These are phyloP conservation scores for Stomatorhinus ivindoensis DNA, from an alignment of 2,113 vertebrate genomes.

Conservation along the genomic window DNA sequence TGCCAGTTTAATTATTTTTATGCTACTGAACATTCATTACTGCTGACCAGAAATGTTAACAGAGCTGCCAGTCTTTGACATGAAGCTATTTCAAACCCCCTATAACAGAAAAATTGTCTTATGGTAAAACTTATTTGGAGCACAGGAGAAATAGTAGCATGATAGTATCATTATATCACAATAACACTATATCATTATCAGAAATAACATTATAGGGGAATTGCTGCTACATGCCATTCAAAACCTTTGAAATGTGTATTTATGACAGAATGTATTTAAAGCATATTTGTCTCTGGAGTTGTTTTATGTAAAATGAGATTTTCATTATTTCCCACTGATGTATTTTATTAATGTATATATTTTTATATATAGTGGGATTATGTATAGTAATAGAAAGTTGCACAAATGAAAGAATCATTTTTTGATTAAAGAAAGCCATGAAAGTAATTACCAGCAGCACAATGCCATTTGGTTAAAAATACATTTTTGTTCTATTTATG, in stretches of 20 bases:
- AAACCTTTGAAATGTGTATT: background rate
- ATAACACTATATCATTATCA: no score
- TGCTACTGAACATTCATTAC: background rate
- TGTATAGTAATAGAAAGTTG: background rate
- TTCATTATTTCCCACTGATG: background rate
- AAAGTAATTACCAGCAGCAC: background rate
- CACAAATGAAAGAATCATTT: background rate
- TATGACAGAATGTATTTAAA: background rate
- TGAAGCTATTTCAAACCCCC: background rate
- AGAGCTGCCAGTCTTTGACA: background rate
- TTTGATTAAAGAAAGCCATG: background rate
- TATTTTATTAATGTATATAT: background rate
- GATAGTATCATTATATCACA: no score
- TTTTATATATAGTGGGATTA: background rate
- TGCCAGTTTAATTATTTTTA: slow-evolving; percentile 50
- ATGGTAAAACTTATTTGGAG: background rate
- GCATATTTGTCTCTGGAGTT: background rate
- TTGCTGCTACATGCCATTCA: background rate
- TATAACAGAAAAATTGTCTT: background rate
- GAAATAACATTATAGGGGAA: background rate
- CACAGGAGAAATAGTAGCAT: no score
- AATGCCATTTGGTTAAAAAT: background rate
- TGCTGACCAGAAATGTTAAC: background rate
- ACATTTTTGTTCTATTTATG: background rate
- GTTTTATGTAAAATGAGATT: background rate